These are phyloP conservation scores for Agriotes lineatus DNA, from an alignment of 2,888 invertebrate species.

Conservation along the genomic window DNA sequence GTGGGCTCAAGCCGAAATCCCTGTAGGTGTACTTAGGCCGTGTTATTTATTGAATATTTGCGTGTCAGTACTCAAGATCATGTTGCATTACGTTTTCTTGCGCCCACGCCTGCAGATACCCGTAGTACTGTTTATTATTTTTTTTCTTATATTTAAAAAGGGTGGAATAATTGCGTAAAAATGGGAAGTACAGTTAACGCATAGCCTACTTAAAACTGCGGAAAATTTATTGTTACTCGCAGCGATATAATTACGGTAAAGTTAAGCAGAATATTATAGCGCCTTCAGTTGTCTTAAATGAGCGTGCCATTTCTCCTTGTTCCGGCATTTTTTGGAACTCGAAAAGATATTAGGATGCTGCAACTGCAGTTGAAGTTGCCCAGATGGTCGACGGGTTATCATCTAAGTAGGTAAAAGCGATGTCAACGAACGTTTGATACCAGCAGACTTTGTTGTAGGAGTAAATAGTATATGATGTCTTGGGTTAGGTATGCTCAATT, in stretches of 20 bases:
- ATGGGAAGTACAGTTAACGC: slow-evolving; percentile 17
- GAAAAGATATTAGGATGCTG: too few species aligned
- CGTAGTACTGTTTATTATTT: slow-evolving; percentile 30
- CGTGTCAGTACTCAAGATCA: slow-evolving; percentile 41
- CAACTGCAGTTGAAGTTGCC: too few species aligned
- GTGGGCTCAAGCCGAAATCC: slow-evolving; percentile 47
- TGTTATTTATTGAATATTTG: slow-evolving; percentile 53
- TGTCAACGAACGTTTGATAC: too few species aligned
- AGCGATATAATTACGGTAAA: slow-evolving; percentile 23
- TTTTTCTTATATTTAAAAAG: slow-evolving; percentile 15
- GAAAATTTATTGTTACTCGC: slow-evolving; percentile 27
- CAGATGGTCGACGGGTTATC: too few species aligned
- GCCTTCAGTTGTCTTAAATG: too few species aligned
- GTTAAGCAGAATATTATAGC: slow-evolving; percentile 3
- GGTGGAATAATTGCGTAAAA: slow-evolving; percentile 29
- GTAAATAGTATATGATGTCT: too few species aligned
- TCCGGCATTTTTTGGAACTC: too few species aligned
- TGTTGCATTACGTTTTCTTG: slow-evolving; percentile 26
- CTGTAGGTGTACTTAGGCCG: slow-evolving; percentile 48
- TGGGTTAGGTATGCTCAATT: too few species aligned
- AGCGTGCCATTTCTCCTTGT: too few species aligned
- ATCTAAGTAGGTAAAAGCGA: too few species aligned
- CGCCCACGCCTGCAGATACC: slow-evolving; percentile 29
- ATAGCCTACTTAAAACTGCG: slow-evolving; percentile 14
- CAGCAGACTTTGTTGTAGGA: too few species aligned